Evolutionary conservation across 2,888 invertebrate species (phyloP).

Genomic region (Drosophila paramelanica): DNA sequence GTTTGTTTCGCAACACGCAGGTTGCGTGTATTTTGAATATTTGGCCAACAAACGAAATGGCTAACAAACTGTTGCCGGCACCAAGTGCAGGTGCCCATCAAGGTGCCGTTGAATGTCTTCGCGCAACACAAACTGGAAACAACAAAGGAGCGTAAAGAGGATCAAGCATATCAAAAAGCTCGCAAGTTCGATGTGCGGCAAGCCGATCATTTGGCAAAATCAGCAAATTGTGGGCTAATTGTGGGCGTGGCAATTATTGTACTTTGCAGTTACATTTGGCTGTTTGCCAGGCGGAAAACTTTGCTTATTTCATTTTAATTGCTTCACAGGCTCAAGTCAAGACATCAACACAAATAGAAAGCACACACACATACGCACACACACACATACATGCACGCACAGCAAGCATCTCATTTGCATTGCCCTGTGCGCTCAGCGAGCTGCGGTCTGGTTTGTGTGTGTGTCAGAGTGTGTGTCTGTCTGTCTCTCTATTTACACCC

Average conservation of each 20-base stretch:
- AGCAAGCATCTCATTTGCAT: conserved; percentile 48
- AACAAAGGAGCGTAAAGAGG: conserved; percentile 36
- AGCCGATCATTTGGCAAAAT: conserved; percentile 53
- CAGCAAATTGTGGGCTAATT: conserved; percentile 25
- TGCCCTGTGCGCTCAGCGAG: conserved; percentile 30
- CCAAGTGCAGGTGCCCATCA: conserved; percentile 20
- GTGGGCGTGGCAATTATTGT: conserved; percentile 3
- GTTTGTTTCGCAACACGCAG: conserved; percentile 8
- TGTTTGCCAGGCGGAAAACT: conserved; percentile 45
- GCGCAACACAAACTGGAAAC: conserved; percentile 37
- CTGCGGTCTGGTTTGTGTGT: conserved; percentile 23
- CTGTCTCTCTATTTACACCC: background rate
- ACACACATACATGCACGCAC: conserved; percentile 19
- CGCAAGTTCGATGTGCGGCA: conserved; percentile 22
- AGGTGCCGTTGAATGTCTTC: conserved; percentile 26
- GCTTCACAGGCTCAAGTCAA: conserved; percentile 59
- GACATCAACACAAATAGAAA: conserved; percentile 31
- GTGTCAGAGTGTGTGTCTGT: conserved; percentile 7
- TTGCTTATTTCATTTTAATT: conserved; percentile 72
- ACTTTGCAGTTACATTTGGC: background rate
- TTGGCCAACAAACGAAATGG: conserved; percentile 19
- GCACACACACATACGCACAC: conserved; percentile 12
- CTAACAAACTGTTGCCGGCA: conserved; percentile 64
- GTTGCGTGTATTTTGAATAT: conserved; percentile 1
- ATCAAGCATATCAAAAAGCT: conserved; percentile 55